Base-by-base conservation (phyloP, 2,113 vertebrate genomes). In the Spheniscus mendiculus region DNA sequence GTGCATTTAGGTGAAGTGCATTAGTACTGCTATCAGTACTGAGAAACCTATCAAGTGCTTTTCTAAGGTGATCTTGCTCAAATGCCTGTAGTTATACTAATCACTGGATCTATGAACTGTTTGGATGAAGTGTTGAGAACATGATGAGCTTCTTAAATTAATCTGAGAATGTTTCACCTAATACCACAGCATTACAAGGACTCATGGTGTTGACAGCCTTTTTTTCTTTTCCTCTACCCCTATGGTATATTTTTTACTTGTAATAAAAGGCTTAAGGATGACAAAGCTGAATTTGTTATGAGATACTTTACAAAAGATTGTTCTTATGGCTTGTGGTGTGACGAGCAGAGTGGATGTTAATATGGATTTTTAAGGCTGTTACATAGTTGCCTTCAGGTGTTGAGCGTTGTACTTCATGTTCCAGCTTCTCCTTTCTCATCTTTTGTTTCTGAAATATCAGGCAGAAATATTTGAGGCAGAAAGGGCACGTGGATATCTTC, bases 401-500 rank as follows among this genome's bases (percentile, higher is more conserved):
- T 74, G 42, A 79, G 78, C 15, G 6, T 44, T 18, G 4, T 40
- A 21, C 5, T 66, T 85, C 9, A 25, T 50, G 2, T 90, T 87
- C 8, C n/a, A 85, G 18, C 12, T 85, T 6, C 6, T 53, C 19
- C 29, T 78, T 87, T 38, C 26, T 90, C 8, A 3, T 49, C 18
- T 85, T 7, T 73, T 56, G 9, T 67, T 88, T 92, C 42, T 76
- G 40, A 83, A 61, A 30, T 63, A 38, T 12, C 7, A 11, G 12
- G 52, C 16, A 66, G 44, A 69, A 86, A 22, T 80, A 71, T 6
- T 23, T 81, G n/a, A 76, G 52, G 56, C n/a, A 73, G 30, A 84
- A 93, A 18, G 50, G 16, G 9, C n/a, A n/a, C 0, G 0, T 16
- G 47, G n/a, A 1, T 78, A 59, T 6, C 4, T 66, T 83, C 80